These are phyloP conservation scores for Drosophila paulistorum DNA, from an alignment of 1,140 invertebrate genomes.

Conservation along the genomic window DNA sequence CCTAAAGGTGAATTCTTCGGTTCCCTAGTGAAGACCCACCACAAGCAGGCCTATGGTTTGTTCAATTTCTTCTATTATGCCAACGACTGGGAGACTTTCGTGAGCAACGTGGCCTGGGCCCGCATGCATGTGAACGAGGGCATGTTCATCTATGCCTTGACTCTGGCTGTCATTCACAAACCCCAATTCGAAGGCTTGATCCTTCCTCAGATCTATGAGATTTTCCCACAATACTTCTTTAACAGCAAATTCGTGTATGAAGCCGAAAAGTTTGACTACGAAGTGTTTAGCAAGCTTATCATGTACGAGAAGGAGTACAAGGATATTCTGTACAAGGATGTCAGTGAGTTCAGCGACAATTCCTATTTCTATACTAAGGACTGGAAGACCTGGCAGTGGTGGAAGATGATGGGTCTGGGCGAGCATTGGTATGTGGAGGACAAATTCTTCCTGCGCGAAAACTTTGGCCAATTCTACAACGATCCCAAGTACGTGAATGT, in stretches of 20 bases:
- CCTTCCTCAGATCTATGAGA: constrained; percentile 86
- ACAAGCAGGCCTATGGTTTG: constrained; percentile 86
- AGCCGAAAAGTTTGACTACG: constrained; percentile 84
- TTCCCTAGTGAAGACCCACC: constrained; percentile 85
- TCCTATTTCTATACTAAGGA: constrained; percentile 78
- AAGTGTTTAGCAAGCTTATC: constrained; percentile 66
- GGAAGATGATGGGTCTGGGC: constrained; percentile 78
- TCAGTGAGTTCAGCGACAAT: constrained; percentile 51
- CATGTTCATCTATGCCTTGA: constrained; percentile 85
- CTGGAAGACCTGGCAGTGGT: constrained; percentile 83
- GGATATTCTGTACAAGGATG: constrained; percentile 64
- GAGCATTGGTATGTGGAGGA: constrained; percentile 68
- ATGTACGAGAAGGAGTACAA: constrained; percentile 76
- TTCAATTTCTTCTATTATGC: constrained; percentile 89
- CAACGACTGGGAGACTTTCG: constrained; percentile 87
- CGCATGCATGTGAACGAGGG: constrained; percentile 85
- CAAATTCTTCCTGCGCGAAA: constrained; percentile 65
- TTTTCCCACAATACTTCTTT: constrained; percentile 86
- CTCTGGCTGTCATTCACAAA: constrained; percentile 85
- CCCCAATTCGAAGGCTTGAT: constrained; percentile 85
- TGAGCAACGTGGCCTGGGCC: constrained; percentile 86
- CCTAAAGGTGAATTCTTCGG: constrained; percentile 86
- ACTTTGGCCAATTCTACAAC: constrained; percentile 45
- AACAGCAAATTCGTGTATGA: constrained; percentile 85
- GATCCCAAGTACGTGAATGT: constrained; percentile 53